Evolutionary conservation across 1,140 invertebrate species (phyloP).

Genomic region (Trichonephila clavata): DNA sequence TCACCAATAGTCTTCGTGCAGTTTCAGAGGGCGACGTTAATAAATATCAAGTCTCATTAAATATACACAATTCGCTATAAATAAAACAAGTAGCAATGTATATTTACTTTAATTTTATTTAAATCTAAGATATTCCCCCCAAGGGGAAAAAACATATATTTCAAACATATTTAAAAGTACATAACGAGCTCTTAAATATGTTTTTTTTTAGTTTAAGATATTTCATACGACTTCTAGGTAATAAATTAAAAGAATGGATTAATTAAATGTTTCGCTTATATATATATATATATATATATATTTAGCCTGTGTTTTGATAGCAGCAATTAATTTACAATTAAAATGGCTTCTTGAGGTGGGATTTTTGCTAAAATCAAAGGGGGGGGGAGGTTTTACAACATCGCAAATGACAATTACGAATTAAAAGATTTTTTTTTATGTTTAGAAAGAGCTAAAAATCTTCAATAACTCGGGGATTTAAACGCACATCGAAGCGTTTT

Average conservation of each 20-base stretch:
- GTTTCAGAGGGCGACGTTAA: no score
- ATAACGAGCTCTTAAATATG: no score
- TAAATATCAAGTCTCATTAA: no score
- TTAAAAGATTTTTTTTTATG: neutral
- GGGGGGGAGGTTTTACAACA: neutral
- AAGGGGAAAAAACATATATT: no score
- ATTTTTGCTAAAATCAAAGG: neutral
- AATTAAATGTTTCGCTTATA: neutral
- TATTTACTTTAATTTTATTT: no score
- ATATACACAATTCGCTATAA: no score
- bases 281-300: neutral
- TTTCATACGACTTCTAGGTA: neutral
- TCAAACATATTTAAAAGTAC: no score
- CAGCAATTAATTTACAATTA: neutral
- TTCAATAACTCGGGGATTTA: conserved; percentile 10
- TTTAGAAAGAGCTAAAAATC: neutral
- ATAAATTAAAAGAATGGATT: neutral
- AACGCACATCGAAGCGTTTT: neutral
- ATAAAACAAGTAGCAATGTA: no score
- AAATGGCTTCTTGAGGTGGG: neutral
- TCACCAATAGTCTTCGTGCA: no score
- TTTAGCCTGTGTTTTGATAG: neutral
- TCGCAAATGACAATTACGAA: neutral
- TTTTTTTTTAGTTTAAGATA: no score
- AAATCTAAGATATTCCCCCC: no score